These are phyloP conservation scores for Cyphomyrus plagiostoma DNA, from an alignment of 2,113 vertebrate species.

Conservation along the genomic window DNA sequence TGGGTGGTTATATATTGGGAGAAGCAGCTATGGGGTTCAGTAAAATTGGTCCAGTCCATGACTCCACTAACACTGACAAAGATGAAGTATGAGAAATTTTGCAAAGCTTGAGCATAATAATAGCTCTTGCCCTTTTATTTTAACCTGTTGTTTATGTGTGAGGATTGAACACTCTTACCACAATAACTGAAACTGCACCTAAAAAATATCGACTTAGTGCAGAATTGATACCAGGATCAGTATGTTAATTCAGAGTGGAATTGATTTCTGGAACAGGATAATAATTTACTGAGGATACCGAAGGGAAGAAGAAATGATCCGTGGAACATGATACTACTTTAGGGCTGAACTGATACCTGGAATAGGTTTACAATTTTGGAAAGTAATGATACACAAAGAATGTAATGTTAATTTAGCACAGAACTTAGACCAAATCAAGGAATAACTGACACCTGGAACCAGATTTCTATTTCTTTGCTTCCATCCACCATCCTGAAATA, in stretches of 20 bases:
- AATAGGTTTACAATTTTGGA: background rate
- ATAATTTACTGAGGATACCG: background rate
- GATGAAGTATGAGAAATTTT: conserved; percentile 3
- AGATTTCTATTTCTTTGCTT: background rate
- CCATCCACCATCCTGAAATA: background rate
- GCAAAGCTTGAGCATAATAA: background rate
- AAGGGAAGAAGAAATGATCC: background rate
- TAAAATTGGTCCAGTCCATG: conserved; percentile 25
- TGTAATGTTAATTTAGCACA: background rate
- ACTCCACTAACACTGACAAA: conserved; percentile 1
- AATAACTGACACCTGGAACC: background rate
- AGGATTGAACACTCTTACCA: background rate
- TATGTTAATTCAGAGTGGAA: background rate
- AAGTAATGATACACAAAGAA: background rate
- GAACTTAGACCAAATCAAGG: background rate
- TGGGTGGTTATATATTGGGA: conserved; percentile 17
- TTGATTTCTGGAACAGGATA: background rate
- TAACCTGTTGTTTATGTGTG: background rate
- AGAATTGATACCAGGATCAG: background rate
- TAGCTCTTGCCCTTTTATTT: background rate
- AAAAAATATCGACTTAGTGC: background rate
- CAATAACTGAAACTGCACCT: background rate
- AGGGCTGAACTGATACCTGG: background rate
- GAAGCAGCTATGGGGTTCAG: conserved; percentile 25
- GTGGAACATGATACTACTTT: background rate